Conservation (phyloP, 1,140 invertebrate genomes). For the Drosophila dunni region DNA sequence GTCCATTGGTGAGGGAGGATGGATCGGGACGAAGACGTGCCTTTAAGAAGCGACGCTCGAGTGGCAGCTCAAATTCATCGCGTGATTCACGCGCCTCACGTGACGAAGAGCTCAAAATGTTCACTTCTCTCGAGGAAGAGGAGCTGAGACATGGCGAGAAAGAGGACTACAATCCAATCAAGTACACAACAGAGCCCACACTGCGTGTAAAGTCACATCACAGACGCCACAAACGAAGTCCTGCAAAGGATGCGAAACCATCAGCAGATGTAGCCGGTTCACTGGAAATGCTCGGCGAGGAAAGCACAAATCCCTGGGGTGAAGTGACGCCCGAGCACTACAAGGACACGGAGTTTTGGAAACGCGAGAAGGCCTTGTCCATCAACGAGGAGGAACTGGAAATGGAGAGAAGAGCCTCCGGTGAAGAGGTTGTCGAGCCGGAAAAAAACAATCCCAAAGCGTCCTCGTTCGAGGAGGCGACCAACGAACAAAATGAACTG, state of each 20-base stretch:
- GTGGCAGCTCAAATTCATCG: constrained; percentile 86
- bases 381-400: constrained; percentile 80
- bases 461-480: constrained; percentile 78
- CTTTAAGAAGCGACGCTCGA: constrained; percentile 86
- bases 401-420: constrained; percentile 47
- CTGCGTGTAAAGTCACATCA: constrained; percentile 71
- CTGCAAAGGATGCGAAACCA: constrained; percentile 66
- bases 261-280: constrained; percentile 37
- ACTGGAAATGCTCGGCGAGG: constrained; percentile 78
- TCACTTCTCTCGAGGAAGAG: constrained; percentile 87
- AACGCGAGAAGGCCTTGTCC: constrained; percentile 76
- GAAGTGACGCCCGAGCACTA: constrained; percentile 78
- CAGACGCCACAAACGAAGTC: constrained; percentile 76
- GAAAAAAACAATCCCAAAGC: constrained; percentile 59
- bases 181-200: constrained; percentile 73
- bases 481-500: constrained; percentile 66
- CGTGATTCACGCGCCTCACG: constrained; percentile 86
- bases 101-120: constrained; percentile 87
- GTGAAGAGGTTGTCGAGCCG: constrained; percentile 46
- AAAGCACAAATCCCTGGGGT: constrained; percentile 78
- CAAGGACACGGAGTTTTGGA: constrained; percentile 83
- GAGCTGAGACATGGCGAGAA: constrained; percentile 84
- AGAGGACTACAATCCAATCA: constrained; percentile 76
- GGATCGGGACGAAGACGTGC: constrained; percentile 86
- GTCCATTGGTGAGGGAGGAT: constrained; percentile 86